Evolutionary conservation across 92 coral and sea anemone genomes (phyloP).

Genomic region (Porites rus): DNA sequence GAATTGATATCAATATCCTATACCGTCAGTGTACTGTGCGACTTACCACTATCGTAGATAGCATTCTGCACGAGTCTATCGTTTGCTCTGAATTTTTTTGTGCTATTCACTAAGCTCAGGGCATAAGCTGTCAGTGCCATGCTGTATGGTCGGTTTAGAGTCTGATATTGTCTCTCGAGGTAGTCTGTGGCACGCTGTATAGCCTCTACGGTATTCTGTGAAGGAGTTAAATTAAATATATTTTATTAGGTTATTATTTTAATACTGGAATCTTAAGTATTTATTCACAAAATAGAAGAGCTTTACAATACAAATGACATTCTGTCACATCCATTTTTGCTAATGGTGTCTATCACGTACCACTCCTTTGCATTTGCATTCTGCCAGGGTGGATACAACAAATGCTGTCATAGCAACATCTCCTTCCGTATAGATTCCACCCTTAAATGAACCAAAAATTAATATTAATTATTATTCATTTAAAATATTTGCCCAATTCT

Average conservation of each 20-base stretch:
- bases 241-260: neutral
- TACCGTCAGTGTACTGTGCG: neutral
- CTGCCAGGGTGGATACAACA: slow-evolving; percentile 84
- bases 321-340: neutral
- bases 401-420: slow-evolving; percentile 98
- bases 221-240: neutral
- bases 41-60: slow-evolving; percentile 80
- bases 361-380: slow-evolving; percentile 78
- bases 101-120: slow-evolving; percentile 85
- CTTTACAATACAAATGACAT: neutral
- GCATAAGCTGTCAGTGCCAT: slow-evolving; percentile 94
- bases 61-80: slow-evolving; percentile 73
- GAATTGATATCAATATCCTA: too few species aligned
- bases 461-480: too few species aligned
- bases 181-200: slow-evolving; percentile 73
- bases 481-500: too few species aligned
- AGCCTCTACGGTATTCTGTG: slow-evolving; percentile 71
- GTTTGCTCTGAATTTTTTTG: slow-evolving; percentile 76
- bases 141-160: slow-evolving; percentile 75
- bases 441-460: slow-evolving; percentile 44
- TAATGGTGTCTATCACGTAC: slow-evolving; percentile 47
- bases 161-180: slow-evolving; percentile 71
- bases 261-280: neutral
- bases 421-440: slow-evolving; percentile 81
- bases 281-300: neutral